Percentiles rank a stretch among this genome's conserved stretches.
phyloP scores from a whole-genome alignment of 35 echinoderm and acorn worm species.

The Apostichopus parvimensis region DNA sequence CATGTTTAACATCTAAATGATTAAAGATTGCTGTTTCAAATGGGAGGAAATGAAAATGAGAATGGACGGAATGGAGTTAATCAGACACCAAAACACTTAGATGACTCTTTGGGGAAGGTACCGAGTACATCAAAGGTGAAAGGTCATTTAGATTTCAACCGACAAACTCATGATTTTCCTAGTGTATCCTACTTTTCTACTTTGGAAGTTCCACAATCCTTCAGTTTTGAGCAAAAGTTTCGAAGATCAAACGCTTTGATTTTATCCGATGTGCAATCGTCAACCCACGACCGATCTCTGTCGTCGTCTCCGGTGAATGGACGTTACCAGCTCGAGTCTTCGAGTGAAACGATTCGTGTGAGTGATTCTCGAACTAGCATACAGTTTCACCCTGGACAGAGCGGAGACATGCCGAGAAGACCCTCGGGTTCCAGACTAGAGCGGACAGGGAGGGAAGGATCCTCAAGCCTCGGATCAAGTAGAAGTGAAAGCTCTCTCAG shows the following conservation, averaged over 20 bases:
- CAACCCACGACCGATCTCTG: not conserved
- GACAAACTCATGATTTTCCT: not conserved
- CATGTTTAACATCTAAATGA: no score
- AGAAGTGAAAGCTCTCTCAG: constrained; percentile 31
- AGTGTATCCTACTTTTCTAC: constrained; percentile 32
- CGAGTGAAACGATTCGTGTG: not conserved
- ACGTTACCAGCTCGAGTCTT: not conserved
- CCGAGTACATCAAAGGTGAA: constrained; percentile 21
- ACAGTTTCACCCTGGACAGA: not conserved
- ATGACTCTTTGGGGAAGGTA: not conserved
- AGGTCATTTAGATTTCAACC: not conserved
- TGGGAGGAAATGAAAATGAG: constrained; percentile 39
- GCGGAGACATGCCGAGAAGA: not conserved
- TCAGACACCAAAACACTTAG: not conserved
- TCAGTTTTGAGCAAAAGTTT: constrained; percentile 41
- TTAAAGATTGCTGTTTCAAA: not conserved
- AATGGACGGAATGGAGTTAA: constrained; percentile 9
- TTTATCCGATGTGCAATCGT: not conserved
- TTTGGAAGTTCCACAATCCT: constrained; percentile 28
- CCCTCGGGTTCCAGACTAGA: not conserved
- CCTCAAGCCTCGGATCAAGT: not conserved
- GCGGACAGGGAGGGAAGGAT: not conserved
- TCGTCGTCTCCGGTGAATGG: not conserved
- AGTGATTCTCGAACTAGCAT: not conserved
- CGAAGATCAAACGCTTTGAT: constrained; percentile 10